phyloP scores from a whole-genome alignment of 2,113 vertebrate genomes.

The Cromileptes altivelis region DNA sequence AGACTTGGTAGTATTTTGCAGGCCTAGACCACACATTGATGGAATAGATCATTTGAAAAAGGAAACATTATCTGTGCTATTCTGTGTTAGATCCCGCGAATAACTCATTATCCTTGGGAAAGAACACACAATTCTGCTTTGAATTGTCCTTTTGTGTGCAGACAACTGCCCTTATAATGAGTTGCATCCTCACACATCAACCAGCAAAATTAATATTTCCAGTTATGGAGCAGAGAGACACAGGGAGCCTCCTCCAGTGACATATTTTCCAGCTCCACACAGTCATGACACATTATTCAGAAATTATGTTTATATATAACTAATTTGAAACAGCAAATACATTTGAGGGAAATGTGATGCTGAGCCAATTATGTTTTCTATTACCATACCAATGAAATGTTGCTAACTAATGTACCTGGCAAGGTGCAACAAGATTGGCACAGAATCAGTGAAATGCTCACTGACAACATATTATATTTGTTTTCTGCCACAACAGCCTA shows the following conservation, averaged over 20 bases:
- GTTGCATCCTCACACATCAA: conserved; percentile 53
- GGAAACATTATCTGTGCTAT: conserved; percentile 21
- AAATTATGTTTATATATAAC: no score
- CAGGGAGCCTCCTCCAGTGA: neutral
- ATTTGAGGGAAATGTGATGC: no score
- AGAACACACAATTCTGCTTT: conserved; percentile 57
- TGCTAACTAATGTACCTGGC: no score
- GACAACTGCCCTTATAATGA: conserved; percentile 55
- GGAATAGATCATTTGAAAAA: neutral
- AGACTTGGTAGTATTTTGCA: conserved; percentile 5
- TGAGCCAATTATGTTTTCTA: no score
- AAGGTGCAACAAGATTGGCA: no score
- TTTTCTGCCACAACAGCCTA: no score
- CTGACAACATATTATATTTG: no score
- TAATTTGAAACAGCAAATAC: no score
- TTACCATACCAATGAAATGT: no score
- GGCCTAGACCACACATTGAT: neutral
- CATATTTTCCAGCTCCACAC: neutral
- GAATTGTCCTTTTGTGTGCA: conserved; percentile 65
- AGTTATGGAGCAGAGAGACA: conserved; percentile 18
- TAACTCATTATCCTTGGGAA: conserved; percentile 40
- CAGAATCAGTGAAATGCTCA: no score
- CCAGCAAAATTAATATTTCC: conserved; percentile 59
- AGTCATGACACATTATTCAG: neutral
- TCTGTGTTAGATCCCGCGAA: conserved; percentile 35